phyloP scores from a whole-genome alignment of 2,888 invertebrate species.

The Thymelicus acteon region DNA sequence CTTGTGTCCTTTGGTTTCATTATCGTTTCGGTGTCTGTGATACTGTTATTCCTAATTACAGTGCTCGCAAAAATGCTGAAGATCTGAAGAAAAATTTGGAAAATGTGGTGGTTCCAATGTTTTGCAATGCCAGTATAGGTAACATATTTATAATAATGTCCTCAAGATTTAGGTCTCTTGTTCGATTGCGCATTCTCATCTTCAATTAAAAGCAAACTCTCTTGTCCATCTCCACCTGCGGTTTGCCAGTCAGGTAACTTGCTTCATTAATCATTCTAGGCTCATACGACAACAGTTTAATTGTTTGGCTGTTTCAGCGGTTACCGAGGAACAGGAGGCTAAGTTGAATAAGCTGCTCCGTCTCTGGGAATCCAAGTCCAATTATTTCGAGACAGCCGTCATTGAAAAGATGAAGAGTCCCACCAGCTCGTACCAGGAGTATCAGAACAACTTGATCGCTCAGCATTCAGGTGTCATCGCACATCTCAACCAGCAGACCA shows the following conservation, averaged over 20 bases:
- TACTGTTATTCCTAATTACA: constrained; percentile 87
- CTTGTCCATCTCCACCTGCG: constrained; percentile 73
- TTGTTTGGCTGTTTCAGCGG: constrained; percentile 85
- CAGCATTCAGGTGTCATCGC: constrained; percentile 91
- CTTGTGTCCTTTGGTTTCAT: constrained; percentile 31
- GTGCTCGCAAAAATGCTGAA: constrained; percentile 97
- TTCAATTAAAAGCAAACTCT: constrained; percentile 65
- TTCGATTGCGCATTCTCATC: constrained; percentile 77
- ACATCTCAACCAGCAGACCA: constrained; percentile 91
- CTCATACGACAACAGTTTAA: constrained; percentile 73
- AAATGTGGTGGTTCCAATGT: constrained; percentile 98
- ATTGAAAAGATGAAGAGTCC: constrained; percentile 95
- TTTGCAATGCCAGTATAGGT: constrained; percentile 95
- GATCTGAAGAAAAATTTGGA: constrained; percentile 97
- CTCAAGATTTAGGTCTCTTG: constrained; percentile 77
- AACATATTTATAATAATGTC: constrained; percentile 85
- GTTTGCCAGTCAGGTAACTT: constrained; percentile 79
- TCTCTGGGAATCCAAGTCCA: constrained; percentile 98
- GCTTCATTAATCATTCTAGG: constrained; percentile 62
- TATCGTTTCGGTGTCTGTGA: constrained; percentile 76
- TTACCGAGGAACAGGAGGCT: constrained; percentile 93
- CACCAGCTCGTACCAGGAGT: constrained; percentile 93
- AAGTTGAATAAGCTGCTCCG: constrained; percentile 97
- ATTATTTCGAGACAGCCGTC: constrained; percentile 93
- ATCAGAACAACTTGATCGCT: constrained; percentile 93